phyloP scores from a whole-genome alignment of 2,888 invertebrate genomes.

The Tanaodytes sp. region DNA sequence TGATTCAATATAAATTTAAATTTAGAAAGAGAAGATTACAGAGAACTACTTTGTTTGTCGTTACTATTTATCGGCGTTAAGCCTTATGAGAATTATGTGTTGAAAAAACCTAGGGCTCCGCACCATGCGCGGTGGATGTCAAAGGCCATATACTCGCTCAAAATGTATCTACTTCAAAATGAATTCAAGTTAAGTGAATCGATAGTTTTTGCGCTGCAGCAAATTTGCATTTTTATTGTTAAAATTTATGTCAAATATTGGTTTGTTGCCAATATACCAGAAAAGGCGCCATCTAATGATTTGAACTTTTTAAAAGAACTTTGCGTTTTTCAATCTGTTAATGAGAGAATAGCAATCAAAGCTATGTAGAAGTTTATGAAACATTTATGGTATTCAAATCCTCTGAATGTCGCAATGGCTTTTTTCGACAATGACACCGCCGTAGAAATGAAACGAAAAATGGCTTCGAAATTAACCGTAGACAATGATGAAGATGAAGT shows the following conservation, averaged over 20 bases:
- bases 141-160: neutral
- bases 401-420: slow-evolving; percentile 5
- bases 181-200: neutral
- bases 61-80: neutral
- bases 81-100: neutral
- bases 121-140: neutral
- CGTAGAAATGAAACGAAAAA: neutral
- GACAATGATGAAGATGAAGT: neutral
- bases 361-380: neutral
- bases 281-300: neutral
- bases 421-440: slow-evolving; percentile 2
- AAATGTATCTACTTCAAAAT: neutral
- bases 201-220: neutral
- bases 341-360: neutral
- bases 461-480: neutral
- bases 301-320: neutral
- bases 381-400: slow-evolving; percentile 17
- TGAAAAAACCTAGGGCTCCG: neutral
- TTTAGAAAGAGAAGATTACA: slow-evolving; percentile 21
- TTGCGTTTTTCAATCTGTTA: neutral
- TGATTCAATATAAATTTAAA: slow-evolving; percentile 13
- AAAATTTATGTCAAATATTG: neutral
- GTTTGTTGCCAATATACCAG: neutral
- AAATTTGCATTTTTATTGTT: neutral
- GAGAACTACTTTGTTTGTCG: neutral